Percentiles rank a stretch among this genome's conserved stretches.
phyloP scores from a whole-genome alignment of 2,888 invertebrate genomes.

The Drosophila rellima region DNA sequence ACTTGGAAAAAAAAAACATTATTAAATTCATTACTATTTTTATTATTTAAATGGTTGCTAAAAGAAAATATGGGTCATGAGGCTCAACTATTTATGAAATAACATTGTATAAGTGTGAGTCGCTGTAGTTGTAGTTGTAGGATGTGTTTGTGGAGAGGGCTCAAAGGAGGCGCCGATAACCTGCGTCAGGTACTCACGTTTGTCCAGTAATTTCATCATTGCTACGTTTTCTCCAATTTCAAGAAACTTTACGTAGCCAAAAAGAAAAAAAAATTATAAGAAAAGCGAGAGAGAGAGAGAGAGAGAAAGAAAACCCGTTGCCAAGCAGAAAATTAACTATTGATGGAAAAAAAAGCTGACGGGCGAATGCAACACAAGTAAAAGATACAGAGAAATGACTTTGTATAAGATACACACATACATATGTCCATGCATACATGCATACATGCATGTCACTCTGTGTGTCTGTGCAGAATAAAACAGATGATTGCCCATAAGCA shows the following conservation, averaged over 20 bases:
- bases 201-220: slow-evolving; percentile 80
- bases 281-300: not conserved
- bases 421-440: slow-evolving; percentile 28
- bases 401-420: slow-evolving; percentile 52
- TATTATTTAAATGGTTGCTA: no score
- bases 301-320: slow-evolving; percentile 61
- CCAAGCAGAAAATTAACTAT: slow-evolving; percentile 79
- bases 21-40: not conserved
- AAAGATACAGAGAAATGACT: slow-evolving; percentile 64
- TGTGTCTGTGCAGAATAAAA: slow-evolving; percentile 72
- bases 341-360: slow-evolving; percentile 72
- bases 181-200: slow-evolving; percentile 45
- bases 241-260: slow-evolving; percentile 65
- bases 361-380: slow-evolving; percentile 72
- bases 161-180: slow-evolving; percentile 18
- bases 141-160: slow-evolving; percentile 1
- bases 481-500: slow-evolving; percentile 81
- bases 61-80: no score
- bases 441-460: slow-evolving; percentile 33
- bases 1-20: not conserved
- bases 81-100: no score
- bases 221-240: slow-evolving; percentile 75
- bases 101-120: no score
- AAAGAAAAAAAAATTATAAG: slow-evolving; percentile 34
- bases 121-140: no score